A percentile compares a stretch with the other conserved stretches of the same genome.
phyloP scores from a whole-genome alignment of 2,888 invertebrate species.

The Ennomos fuscantarius region DNA sequence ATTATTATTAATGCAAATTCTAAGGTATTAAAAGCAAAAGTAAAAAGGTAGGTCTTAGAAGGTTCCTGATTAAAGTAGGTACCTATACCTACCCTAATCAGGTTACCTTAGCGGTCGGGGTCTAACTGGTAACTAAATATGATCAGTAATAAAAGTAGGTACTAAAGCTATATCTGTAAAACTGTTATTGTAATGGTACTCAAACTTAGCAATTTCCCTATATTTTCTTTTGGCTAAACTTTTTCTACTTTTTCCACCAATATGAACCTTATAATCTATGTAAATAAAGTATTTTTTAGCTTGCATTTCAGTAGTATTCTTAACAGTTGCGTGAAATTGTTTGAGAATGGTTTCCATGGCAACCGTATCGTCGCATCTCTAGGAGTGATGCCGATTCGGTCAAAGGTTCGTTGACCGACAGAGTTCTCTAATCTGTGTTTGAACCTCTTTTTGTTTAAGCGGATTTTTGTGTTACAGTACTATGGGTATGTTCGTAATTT shows the following conservation, averaged over 20 bases:
- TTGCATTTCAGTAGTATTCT: conserved; percentile 5
- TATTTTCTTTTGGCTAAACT: conserved; percentile 1
- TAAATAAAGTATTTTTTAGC: conserved; percentile 12
- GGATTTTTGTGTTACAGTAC: no score
- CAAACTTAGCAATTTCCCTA: conserved; percentile 10
- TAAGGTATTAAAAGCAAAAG: no score
- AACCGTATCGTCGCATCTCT: conserved; percentile 75
- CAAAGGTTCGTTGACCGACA: conserved; percentile 69
- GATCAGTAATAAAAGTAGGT: neutral
- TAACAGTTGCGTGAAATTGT: conserved; percentile 39
- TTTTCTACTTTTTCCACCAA: neutral
- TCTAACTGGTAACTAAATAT: no score
- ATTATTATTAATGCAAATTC: no score
- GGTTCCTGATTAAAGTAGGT: no score
- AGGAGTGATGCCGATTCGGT: conserved; percentile 64
- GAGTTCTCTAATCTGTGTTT: conserved; percentile 42
- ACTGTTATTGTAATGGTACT: neutral
- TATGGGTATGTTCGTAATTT: no score
- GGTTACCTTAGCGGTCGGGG: no score
- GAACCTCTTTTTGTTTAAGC: no score
- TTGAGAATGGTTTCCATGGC: conserved; percentile 67
- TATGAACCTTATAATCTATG: conserved; percentile 1
- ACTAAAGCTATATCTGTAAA: conserved; percentile 5
- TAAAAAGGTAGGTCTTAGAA: no score
- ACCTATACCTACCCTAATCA: no score